Evolutionary conservation across 2,113 vertebrate genomes (phyloP).

Genomic region (Dromiciops gliroides): DNA sequence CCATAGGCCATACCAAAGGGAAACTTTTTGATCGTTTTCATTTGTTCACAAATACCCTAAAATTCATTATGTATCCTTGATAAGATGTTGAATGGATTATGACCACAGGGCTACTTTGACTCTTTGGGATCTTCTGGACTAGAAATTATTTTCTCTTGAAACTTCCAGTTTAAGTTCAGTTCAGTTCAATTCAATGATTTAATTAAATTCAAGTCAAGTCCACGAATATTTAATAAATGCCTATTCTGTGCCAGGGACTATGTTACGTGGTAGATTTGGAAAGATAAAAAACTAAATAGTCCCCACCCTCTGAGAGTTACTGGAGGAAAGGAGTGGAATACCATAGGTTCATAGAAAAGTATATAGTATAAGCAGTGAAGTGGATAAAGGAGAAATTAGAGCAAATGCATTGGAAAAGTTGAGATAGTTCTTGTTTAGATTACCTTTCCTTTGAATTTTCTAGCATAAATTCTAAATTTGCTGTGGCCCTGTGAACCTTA

Average conservation of each 20-base stretch:
- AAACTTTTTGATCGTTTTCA: not conserved
- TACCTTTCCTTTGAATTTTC: not conserved
- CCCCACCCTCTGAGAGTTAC: not conserved
- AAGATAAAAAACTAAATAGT: not conserved
- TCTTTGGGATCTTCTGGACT: not conserved
- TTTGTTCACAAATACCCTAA: not conserved
- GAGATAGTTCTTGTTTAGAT: not conserved
- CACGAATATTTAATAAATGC: not conserved
- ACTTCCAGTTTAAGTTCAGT: not conserved
- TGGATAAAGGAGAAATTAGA: not conserved
- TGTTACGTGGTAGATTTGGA: not conserved
- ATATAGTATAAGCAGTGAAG: not conserved
- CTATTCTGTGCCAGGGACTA: not conserved
- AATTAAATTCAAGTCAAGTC: not conserved
- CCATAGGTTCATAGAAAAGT: not conserved
- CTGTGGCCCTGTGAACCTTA: too few relatives aligned
- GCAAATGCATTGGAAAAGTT: not conserved
- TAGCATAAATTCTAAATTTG: not conserved
- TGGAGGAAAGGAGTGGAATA: not conserved
- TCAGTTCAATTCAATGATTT: not conserved
- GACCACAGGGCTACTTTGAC: not conserved
- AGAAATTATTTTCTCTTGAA: not conserved
- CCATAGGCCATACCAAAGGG: not conserved
- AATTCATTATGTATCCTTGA: not conserved
- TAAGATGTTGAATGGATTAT: not conserved